Base-by-base conservation (phyloP, 2,113 vertebrate species). In the Oostethus manadensis region DNA sequence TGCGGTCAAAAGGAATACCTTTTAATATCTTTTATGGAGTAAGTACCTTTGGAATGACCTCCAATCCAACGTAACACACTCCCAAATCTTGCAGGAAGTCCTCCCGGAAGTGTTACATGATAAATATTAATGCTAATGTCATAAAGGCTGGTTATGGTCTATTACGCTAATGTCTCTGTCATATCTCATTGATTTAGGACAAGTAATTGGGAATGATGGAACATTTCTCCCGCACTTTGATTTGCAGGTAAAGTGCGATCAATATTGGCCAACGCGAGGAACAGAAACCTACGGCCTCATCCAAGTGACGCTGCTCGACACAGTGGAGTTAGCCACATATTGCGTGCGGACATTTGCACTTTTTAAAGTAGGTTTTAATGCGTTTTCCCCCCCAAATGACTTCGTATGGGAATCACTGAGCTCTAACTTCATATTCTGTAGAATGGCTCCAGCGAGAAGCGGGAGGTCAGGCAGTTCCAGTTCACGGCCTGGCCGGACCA, bases 401-500 rank as follows among this genome's bases (percentile, higher is more conserved):
- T 20, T 56, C 14, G 9, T 1, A 20, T 0, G 10, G 55, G 7
- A 6, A 11, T 22, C 35, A 35, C 51, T 56, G 11, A 81, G 42
- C 58, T 53, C 35, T 54, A 11, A 33, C 16, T 0, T 72, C 20
- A 53, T n/a, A 47, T 7, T 49, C 3, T 64, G 46, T 81, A 98
- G 97, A 98, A 94, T 35, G 97, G 97, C 62, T 99, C 95, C 38
- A 99, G 94, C 57, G 97, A 99, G 85, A 99, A 99, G 79, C 89
- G 96, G 58, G 97, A 99, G 88, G 95, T 99, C 60, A 90, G 97
- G 57, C 97, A 99, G 78, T 98, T 99, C 83, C 97, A 99, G 88
- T 99, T 98, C 84, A 99, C 97, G 38, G 97, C 97, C 47, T 99
- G 96, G 97, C 97, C 97, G n/a, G 97, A 99, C 79, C 97, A 99